phyloP scores from a whole-genome alignment of 2,797 vertebrate species.

The Neosalanx taihuensis region DNA sequence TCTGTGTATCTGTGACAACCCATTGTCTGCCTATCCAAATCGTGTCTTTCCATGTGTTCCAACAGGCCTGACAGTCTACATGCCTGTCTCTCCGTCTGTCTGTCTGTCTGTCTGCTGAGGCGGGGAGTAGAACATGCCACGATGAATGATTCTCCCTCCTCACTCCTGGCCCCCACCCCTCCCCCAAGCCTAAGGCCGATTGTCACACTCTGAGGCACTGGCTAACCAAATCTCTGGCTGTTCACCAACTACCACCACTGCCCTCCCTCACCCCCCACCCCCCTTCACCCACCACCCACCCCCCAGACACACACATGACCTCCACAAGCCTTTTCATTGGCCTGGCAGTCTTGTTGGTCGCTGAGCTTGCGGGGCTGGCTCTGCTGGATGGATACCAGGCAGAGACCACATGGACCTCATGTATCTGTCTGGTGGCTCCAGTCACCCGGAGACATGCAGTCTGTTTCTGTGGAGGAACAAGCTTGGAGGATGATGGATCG shows the following conservation, averaged over 20 bases:
- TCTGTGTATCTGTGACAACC: background rate
- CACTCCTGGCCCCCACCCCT: conserved; percentile 41
- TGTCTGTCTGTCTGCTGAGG: conserved; percentile 8
- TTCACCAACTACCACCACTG: too few species aligned
- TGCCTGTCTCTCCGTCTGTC: background rate
- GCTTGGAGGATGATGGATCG: background rate
- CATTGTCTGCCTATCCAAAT: too few species aligned
- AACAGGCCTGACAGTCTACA: too few species aligned
- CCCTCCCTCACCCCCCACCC: conserved; percentile 17
- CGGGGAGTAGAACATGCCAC: conserved; percentile 12
- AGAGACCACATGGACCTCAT: conserved; percentile 7
- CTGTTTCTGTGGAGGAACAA: background rate
- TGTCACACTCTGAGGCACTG: conserved; percentile 37
- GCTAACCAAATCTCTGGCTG: background rate
- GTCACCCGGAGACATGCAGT: conserved; percentile 7
- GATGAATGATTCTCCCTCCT: conserved; percentile 43
- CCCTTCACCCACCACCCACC: conserved; percentile 21
- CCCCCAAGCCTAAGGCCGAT: conserved; percentile 47
- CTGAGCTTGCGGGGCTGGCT: background rate
- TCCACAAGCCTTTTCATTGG: background rate
- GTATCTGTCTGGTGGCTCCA: conserved; percentile 7
- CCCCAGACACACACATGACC: background rate
- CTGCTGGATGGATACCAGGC: background rate
- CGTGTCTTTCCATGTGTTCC: too few species aligned
- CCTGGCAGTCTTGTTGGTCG: background rate